These are phyloP conservation scores for Ginglymostoma cirratum DNA, from an alignment of 2,113 vertebrate genomes.

Conservation along the genomic window DNA sequence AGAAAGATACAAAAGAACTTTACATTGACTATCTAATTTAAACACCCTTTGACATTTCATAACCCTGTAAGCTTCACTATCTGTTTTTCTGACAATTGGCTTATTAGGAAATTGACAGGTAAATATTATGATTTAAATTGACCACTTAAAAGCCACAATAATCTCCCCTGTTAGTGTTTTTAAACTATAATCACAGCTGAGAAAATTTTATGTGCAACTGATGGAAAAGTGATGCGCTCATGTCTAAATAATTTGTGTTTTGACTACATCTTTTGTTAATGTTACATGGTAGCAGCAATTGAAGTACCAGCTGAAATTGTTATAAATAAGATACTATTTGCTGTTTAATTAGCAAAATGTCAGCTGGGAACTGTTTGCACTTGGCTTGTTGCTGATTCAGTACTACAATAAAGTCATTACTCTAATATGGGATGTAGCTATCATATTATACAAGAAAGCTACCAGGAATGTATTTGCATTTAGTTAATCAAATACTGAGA, in stretches of 20 bases:
- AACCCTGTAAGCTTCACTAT: background rate
- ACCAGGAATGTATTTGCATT: background rate
- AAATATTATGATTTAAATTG: background rate
- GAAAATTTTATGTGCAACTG: background rate
- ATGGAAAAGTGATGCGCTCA: background rate
- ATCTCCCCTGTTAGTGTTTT: background rate
- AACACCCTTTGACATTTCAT: background rate
- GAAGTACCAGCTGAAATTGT: background rate
- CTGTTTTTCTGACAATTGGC: background rate
- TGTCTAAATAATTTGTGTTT: background rate
- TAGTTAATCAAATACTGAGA: background rate
- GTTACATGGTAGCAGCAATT: background rate
- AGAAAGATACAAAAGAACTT: background rate
- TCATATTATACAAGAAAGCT: background rate
- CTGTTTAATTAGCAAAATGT: background rate
- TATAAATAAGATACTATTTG: background rate
- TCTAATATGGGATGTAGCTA: background rate
- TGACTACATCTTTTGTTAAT: background rate
- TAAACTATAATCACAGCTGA: background rate
- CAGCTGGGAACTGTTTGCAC: background rate
- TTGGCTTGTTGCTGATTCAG: background rate
- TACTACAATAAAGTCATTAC: background rate
- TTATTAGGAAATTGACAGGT: background rate
- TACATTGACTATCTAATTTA: background rate
- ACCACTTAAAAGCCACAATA: background rate